Percentiles rank a stretch among this genome's conserved stretches.
These are phyloP conservation scores for Grallaria varia DNA, from an alignment of 2,113 vertebrate genomes.

Conservation along the genomic window DNA sequence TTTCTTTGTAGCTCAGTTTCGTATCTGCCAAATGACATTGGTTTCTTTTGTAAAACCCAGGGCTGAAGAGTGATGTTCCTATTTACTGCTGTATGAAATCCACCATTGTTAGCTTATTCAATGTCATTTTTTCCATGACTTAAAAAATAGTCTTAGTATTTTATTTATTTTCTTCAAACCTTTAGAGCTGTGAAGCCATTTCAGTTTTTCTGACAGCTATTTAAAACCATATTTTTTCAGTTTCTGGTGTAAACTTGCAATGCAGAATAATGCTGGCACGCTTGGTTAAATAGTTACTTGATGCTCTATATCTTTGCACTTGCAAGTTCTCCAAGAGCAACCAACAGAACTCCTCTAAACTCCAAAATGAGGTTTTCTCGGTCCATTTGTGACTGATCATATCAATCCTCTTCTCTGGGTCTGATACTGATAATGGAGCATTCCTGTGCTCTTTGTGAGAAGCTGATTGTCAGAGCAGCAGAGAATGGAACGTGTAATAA, in stretches of 20 bases:
- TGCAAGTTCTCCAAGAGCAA: background rate
- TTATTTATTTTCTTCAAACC: constrained; percentile 23
- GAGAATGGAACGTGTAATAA: background rate
- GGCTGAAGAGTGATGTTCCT: background rate
- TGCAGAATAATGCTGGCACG: background rate
- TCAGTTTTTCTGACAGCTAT: constrained; percentile 18
- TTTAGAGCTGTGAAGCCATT: background rate
- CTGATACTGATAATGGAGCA: background rate
- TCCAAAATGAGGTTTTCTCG: background rate
- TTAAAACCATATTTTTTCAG: background rate
- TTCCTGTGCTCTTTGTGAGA: background rate
- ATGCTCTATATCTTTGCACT: background rate
- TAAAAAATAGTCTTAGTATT: background rate
- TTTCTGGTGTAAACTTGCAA: background rate
- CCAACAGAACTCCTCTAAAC: background rate
- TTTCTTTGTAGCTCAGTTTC: background rate
- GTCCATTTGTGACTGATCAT: background rate
- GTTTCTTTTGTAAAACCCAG: background rate
- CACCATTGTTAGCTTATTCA: background rate
- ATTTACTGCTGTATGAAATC: constrained; percentile 1
- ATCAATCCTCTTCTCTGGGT: background rate
- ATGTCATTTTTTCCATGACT: background rate
- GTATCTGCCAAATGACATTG: background rate
- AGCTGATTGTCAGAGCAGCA: background rate
- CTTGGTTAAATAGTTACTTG: background rate